Base-by-base conservation (phyloP, 2,888 invertebrate genomes). In the Lochmaea capreae region DNA sequence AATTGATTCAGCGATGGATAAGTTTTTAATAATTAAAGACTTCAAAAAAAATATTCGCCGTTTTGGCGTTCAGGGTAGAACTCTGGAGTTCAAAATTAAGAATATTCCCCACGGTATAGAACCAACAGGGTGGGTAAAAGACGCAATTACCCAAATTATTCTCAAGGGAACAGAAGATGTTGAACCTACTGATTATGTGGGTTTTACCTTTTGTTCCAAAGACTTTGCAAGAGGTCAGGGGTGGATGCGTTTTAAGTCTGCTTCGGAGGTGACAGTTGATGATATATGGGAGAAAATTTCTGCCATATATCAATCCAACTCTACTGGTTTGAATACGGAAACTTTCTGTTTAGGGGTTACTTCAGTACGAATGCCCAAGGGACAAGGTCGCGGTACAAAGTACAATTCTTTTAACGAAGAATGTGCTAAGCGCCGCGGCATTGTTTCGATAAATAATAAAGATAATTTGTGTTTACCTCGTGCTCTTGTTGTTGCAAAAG, bases 221-320 rank as follows among this genome's bases (percentile, higher is more conserved):
- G 33, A 66, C 4, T 66, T 71, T 63, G 8, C 18, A 0, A n/a
- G 59, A 1, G 59, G 65, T 12, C 16, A 58, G 26, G 66, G 67
- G 11, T 59, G 67, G 57, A n/a, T 71, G 43, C 97, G 26, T 1
- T 65, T 62, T 43, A 63, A 54, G 52, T 42, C 18, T 2, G 65
- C 54, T 2, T 16, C 16, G 11, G 58, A 71, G n/a, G 57, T 71
- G 12, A 43, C 54, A n/a, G n/a, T n/a, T n/a, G n/a, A n/a, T n/a
- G n/a, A n/a, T n/a, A n/a, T n/a, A n/a, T n/a, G 1, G 14, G 9
- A 12, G 58, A 65, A 3, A 65, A 43, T 39, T 22, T 22, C 46
- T 71, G 12, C 57, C 22, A 57, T 57, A 16, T 66, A 59, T 26
- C 66, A 72, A 11, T 67, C 66, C 33, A 74, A 74, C 63, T 67